Conservation (phyloP, 2,113 vertebrate species). For the Austrofundulus limnaeus region DNA sequence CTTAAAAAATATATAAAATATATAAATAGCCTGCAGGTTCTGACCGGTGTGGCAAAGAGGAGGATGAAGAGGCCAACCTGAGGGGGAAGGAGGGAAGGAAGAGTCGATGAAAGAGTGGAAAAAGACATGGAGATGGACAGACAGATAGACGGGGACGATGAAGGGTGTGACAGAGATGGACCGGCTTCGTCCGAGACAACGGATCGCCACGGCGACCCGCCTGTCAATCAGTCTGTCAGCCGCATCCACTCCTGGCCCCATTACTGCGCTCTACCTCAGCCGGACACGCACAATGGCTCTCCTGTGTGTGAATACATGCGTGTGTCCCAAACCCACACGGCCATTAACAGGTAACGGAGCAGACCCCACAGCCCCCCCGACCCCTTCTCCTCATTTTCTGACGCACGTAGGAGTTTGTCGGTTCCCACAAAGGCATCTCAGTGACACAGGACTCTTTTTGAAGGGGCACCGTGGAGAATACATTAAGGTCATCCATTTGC, state of each 20-base stretch:
- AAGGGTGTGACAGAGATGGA: constrained; percentile 38
- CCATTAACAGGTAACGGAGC: constrained; percentile 66
- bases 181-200: constrained; percentile 51
- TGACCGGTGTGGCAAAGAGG: background rate
- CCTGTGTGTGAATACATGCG: constrained; percentile 57
- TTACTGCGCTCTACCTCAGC: constrained; percentile 45
- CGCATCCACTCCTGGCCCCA: constrained; percentile 62
- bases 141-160: constrained; percentile 46
- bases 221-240: constrained; percentile 74
- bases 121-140: constrained; percentile 57
- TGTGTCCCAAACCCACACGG: constrained; percentile 34
- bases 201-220: constrained; percentile 56
- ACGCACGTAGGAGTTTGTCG: constrained; percentile 58
- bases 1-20: too few relatives aligned
- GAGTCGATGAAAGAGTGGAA: constrained; percentile 54
- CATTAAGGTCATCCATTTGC: background rate
- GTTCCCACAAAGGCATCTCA: too few relatives aligned
- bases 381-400: constrained; percentile 5
- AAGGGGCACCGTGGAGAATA: background rate
- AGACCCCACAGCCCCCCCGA: constrained; percentile 16
- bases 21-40: background rate
- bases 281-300: constrained; percentile 60
- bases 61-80: background rate
- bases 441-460: constrained; percentile 30
- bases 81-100: constrained; percentile 30